Conservation (phyloP, 2,113 vertebrate genomes). For the Salvelinus namaycush region DNA sequence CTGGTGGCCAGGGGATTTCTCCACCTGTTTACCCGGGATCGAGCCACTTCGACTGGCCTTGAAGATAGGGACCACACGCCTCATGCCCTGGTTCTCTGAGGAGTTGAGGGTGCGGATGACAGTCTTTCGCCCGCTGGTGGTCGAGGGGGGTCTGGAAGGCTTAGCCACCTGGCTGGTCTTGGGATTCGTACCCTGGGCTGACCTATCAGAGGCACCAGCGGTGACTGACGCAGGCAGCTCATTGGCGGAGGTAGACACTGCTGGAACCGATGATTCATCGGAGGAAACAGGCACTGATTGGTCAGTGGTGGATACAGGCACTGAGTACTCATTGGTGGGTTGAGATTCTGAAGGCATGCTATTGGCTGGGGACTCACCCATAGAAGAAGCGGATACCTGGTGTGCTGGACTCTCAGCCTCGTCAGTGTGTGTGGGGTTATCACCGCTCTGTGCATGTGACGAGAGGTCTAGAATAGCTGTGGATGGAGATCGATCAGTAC, state of each 20-base stretch:
- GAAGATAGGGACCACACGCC: conserved; percentile 85
- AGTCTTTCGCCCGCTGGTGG: background rate
- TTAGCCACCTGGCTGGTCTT: conserved; percentile 13
- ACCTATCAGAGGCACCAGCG: conserved; percentile 4
- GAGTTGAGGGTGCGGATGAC: conserved; percentile 68
- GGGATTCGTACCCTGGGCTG: background rate
- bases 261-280: conserved; percentile 33
- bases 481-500: background rate
- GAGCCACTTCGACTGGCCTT: conserved; percentile 54
- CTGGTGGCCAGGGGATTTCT: conserved; percentile 42
- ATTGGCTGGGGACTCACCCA: conserved; percentile 8
- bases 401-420: conserved; percentile 30
- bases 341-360: conserved; percentile 24
- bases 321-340: conserved; percentile 33
- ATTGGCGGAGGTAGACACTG: conserved; percentile 28
- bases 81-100: conserved; percentile 82
- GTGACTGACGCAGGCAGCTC: conserved; percentile 21
- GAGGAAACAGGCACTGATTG: conserved; percentile 55
- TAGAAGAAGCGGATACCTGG: too few relatives aligned
- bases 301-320: conserved; percentile 55
- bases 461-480: background rate
- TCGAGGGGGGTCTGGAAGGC: conserved; percentile 20
- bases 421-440: background rate
- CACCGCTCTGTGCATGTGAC: too few relatives aligned
- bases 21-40: conserved; percentile 46